Evolutionary conservation across 2,888 invertebrate genomes (phyloP).

Genomic region (Callosobruchus maculatus): DNA sequence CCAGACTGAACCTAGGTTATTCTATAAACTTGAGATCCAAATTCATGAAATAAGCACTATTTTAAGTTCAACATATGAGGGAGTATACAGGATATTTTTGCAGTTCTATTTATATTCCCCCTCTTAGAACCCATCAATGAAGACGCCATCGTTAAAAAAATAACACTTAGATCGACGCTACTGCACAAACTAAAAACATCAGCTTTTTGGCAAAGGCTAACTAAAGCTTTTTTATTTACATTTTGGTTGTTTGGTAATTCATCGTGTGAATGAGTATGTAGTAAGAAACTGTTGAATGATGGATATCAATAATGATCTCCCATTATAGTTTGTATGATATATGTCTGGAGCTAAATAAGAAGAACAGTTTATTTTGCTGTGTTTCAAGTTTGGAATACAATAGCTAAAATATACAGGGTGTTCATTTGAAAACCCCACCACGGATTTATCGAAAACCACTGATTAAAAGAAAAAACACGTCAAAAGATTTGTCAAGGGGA

Average conservation of each 20-base stretch:
- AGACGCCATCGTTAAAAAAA: not conserved
- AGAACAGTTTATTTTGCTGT: too few species aligned
- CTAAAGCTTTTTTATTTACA: not conserved
- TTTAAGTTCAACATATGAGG: not conserved
- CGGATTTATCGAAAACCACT: too few species aligned
- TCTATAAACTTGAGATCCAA: too few species aligned
- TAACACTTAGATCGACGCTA: not conserved
- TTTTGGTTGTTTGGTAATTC: not conserved
- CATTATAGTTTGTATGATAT: too few species aligned
- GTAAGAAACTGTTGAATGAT: not conserved
- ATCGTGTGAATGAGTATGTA: not conserved
- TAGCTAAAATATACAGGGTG: too few species aligned
- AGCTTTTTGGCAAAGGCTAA: not conserved
- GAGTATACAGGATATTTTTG: not conserved
- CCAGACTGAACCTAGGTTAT: too few species aligned
- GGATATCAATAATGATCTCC: too few species aligned
- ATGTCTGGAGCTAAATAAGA: too few species aligned
- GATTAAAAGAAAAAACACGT: too few species aligned
- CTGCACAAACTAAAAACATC: not conserved
- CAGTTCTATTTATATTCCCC: not conserved
- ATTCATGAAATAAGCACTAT: not conserved
- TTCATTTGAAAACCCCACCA: too few species aligned
- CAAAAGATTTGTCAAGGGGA: too few species aligned
- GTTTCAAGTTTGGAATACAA: too few species aligned
- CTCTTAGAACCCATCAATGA: not conserved